Evolutionary conservation across 2,888 invertebrate species (phyloP).

Genomic region (Erynnis tages): DNA sequence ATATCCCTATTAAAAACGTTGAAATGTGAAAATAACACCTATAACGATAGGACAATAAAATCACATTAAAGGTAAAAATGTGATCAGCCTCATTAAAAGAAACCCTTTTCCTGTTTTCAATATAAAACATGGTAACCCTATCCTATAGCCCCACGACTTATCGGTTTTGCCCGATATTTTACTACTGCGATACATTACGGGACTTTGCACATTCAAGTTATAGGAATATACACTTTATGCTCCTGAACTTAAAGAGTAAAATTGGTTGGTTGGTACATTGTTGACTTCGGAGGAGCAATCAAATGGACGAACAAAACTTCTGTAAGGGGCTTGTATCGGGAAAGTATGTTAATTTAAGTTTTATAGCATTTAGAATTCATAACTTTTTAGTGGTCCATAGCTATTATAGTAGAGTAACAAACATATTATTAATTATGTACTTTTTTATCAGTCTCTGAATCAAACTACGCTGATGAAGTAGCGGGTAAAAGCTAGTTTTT

Average conservation of each 20-base stretch:
- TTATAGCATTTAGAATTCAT: neutral
- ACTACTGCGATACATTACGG: slow-evolving; percentile 21
- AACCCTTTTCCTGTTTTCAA: neutral
- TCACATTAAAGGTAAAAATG: too few species aligned
- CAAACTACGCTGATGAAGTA: too few species aligned
- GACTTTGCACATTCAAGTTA: neutral
- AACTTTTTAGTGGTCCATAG: neutral
- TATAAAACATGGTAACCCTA: slow-evolving; percentile 5
- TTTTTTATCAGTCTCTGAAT: too few species aligned
- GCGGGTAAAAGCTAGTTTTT: too few species aligned
- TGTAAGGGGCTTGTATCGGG: slow-evolving; percentile 13
- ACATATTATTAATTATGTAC: too few species aligned
- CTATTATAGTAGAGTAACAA: too few species aligned
- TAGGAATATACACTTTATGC: slow-evolving; percentile 5
- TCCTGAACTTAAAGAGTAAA: neutral
- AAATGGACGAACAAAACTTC: slow-evolving; percentile 21
- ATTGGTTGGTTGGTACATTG: neutral
- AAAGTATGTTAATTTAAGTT: slow-evolving; percentile 16
- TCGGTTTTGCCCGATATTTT: slow-evolving; percentile 21
- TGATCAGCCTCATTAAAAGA: too few species aligned
- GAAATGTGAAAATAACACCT: too few species aligned
- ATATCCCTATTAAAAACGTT: too few species aligned
- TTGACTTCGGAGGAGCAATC: slow-evolving; percentile 4
- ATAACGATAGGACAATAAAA: too few species aligned
- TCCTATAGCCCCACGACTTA: slow-evolving; percentile 11